Conservation (phyloP, 2,888 invertebrate genomes). For the Zootermopsis nevadensis region DNA sequence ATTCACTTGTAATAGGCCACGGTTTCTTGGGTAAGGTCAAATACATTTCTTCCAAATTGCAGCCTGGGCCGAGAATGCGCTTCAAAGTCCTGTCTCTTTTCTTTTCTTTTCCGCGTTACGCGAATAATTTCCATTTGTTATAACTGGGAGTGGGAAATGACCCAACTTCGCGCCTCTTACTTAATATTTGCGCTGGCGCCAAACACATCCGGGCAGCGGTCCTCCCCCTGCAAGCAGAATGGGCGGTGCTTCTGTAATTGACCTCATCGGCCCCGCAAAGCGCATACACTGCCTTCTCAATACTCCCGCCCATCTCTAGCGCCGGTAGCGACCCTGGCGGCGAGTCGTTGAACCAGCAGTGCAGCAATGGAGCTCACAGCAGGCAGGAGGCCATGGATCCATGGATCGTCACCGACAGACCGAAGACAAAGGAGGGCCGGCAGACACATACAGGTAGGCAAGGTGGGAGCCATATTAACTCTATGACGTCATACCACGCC, state of each 20-base stretch:
- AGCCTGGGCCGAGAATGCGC: no score
- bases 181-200: constrained; percentile 40
- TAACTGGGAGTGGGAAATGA: constrained; percentile 19
- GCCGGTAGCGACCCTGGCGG: constrained; percentile 40
- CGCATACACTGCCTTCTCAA: constrained; percentile 6
- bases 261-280: constrained; percentile 22
- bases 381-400: background rate
- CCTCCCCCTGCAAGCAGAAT: background rate
- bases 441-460: constrained; percentile 28
- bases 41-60: no score
- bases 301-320: constrained; percentile 33
- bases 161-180: constrained; percentile 28
- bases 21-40: no score
- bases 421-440: constrained; percentile 20
- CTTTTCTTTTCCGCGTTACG: background rate
- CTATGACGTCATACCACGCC: constrained; percentile 37
- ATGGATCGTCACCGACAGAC: background rate
- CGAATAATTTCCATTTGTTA: constrained; percentile 33
- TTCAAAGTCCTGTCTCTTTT: background rate
- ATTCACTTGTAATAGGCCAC: no score
- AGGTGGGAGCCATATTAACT: constrained; percentile 42
- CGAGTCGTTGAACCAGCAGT: constrained; percentile 16
- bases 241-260: constrained; percentile 34
- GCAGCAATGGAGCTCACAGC: constrained; percentile 31
- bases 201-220: background rate